phyloP scores from a whole-genome alignment of 1,140 invertebrate genomes.

The Caenorhabditis remanei region DNA sequence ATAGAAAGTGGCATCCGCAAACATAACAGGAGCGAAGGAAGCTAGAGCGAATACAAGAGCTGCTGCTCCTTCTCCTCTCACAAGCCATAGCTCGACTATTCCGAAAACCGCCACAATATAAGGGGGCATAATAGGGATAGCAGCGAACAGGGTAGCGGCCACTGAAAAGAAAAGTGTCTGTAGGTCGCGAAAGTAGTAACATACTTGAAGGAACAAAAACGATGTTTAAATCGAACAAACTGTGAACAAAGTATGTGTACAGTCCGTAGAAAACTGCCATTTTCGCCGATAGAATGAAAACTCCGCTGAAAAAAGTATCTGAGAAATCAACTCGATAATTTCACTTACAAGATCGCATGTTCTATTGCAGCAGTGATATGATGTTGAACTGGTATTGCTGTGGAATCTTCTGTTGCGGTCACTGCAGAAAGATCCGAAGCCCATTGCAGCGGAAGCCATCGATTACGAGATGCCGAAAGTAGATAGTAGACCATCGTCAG shows the following conservation, averaged over 20 bases:
- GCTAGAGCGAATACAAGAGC: constrained; percentile 84
- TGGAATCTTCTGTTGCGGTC: constrained; percentile 9
- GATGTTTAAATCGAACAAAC: constrained; percentile 92
- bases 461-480: constrained; percentile 87
- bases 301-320: constrained; percentile 80
- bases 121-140: constrained; percentile 91
- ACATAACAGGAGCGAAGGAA: constrained; percentile 86
- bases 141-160: constrained; percentile 90
- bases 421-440: constrained; percentile 68
- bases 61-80: constrained; percentile 85
- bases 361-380: constrained; percentile 73
- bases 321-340: not conserved
- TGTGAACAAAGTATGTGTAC: constrained; percentile 97
- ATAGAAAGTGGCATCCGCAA: constrained; percentile 93
- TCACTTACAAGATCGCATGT: constrained; percentile 71
- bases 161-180: constrained; percentile 79
- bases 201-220: constrained; percentile 92
- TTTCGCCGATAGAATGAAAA: constrained; percentile 94
- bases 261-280: constrained; percentile 96
- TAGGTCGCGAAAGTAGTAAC: constrained; percentile 67
- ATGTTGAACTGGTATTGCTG: constrained; percentile 11
- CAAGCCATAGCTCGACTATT: constrained; percentile 91
- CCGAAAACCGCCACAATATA: constrained; percentile 94
- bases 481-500: constrained; percentile 95
- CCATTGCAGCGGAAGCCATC: constrained; percentile 73